Conservation (phyloP, 2,797 vertebrate genomes). For the Okamejei kenojei region DNA sequence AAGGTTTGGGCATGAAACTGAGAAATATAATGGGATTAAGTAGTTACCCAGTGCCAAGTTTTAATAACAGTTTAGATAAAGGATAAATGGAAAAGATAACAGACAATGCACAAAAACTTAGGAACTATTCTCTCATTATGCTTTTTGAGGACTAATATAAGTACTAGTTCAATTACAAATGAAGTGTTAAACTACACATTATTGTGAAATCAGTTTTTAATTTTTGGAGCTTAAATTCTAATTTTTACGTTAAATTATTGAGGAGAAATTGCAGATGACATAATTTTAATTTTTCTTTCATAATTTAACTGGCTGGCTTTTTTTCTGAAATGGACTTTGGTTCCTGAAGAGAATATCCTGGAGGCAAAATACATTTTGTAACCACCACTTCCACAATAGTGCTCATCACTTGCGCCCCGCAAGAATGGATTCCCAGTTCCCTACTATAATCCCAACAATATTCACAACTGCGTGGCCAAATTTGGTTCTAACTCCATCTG, state of each 20-base stretch:
- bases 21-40: neutral
- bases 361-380: neutral
- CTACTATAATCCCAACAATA: too few relatives aligned
- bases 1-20: neutral
- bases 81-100: neutral
- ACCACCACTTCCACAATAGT: neutral
- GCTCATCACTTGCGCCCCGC: too few relatives aligned
- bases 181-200: neutral
- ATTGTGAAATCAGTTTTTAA: too few relatives aligned
- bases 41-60: neutral
- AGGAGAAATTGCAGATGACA: neutral
- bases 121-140: neutral
- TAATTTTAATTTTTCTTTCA: neutral
- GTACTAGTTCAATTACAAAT: neutral
- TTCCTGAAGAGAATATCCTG: neutral
- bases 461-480: too few relatives aligned
- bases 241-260: neutral
- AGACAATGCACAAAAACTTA: neutral
- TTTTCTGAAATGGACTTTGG: neutral
- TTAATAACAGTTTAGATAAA: neutral
- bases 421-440: too few relatives aligned
- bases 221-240: neutral
- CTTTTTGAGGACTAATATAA: neutral
- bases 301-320: neutral
- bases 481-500: too few relatives aligned